Base-by-base conservation (phyloP, 1,140 invertebrate species). In the Scaptomyza hsui region DNA sequence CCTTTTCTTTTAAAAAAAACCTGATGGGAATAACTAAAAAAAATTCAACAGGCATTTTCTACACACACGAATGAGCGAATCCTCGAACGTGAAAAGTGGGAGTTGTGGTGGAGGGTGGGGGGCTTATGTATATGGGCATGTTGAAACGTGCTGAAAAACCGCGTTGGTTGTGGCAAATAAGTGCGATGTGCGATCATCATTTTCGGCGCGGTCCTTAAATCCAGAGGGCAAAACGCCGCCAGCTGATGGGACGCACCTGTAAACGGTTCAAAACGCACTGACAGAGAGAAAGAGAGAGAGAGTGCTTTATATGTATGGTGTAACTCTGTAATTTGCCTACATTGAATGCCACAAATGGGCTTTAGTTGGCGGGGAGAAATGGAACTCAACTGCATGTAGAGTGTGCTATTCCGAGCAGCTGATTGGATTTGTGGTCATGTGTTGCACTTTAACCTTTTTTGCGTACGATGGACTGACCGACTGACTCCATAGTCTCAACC, bases 121-220 rank as follows among this genome's bases (percentile, higher is more conserved):
- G 41, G 29, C 26, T 9, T 29, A 29, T 29, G 24, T 13, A n/a
- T 60, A 21, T 42, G 35, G 59, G 44, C 51, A 45, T 47, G 32
- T 15, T 48, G 47, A 63, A 73, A 76, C 80, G 77, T 85, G 81
- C 77, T 80, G 65, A 64, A 85, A 86, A 85, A 77, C 81, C 81
- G 55, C 81, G 65, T 35, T 78, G 75, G 65, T 35, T 78, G 75
- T 44, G 72, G 62, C 59, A 74, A 69, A 35, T 64, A 70, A 70
- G 61, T 53, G 44, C 41, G 63, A 73, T n/a, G n/a, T n/a, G 70
- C 7, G 9, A 9, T n/a, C 13, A 41, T 39, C 41, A 56, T 65
- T 71, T 71, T 47, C 47, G 37, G 37, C 37, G 59, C 63, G 32
- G 55, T 55, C 55, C 24, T 59, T 32, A 67, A 67, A 67, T 48